Conservation (phyloP, 2,888 invertebrate species). For the Parnassius glacialis region DNA sequence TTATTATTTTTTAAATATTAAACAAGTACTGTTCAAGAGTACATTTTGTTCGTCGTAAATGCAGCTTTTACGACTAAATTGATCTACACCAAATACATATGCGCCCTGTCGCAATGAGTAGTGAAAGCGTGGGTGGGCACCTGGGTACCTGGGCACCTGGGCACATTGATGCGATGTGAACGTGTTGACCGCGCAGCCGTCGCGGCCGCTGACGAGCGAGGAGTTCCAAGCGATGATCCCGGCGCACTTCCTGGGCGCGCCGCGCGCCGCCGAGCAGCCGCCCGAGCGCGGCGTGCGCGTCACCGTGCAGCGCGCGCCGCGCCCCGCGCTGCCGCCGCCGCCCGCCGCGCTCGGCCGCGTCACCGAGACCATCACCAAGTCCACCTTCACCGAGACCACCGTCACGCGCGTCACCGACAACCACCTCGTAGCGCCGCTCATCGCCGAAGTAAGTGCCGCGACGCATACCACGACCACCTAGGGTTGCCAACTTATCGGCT, state of each 20-base stretch:
- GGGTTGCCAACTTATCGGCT: no score
- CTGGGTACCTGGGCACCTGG: not conserved
- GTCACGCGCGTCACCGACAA: constrained; percentile 97
- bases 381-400: constrained; percentile 96
- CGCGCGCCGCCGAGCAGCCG: constrained; percentile 52
- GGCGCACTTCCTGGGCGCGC: constrained; percentile 88
- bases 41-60: no score
- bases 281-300: constrained; percentile 76
- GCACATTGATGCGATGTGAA: constrained; percentile 65
- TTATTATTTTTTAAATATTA: not conserved
- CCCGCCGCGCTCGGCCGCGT: constrained; percentile 92
- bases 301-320: constrained; percentile 92
- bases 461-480: no score
- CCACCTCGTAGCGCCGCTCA: constrained; percentile 90
- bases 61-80: no score
- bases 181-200: constrained; percentile 82
- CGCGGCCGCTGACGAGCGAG: constrained; percentile 94
- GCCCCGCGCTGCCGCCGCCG: constrained; percentile 87
- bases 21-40: not conserved
- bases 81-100: not conserved
- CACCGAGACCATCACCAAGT: constrained; percentile 97
- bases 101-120: not conserved
- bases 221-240: constrained; percentile 98
- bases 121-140: not conserved
- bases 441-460: constrained; percentile 87